Base-by-base conservation (phyloP, 2,113 vertebrate species). In the Osmerus mordax region DNA sequence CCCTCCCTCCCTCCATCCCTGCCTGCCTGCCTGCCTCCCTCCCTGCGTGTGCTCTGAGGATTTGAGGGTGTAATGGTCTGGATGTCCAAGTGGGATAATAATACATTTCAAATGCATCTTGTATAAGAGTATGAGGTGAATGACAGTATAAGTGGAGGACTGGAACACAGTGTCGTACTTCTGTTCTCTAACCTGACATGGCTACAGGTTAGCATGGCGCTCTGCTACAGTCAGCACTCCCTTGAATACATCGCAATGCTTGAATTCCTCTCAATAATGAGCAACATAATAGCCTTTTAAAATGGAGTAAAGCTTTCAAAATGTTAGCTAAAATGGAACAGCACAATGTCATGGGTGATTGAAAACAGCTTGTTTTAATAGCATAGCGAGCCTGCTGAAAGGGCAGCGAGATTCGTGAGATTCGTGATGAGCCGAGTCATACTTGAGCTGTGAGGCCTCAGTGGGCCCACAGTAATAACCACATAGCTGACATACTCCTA, bases 291-390 rank as follows among this genome's bases (percentile, higher is more conserved):
- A 78, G 65, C 62, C 28, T 77, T 86, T 84, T 64, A 66, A 81
- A 68, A 65, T 69, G n/a, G 56, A 71, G 60, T 74, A 73, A 70
- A 68, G 73, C 75, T 67, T 63, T 70, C 74, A 72, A 84, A 85
- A 76, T 78, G 72, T 52, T 76, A 65, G 60, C 52, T 29, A 77
- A 83, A 75, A 75, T 23, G 62, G 36, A 84, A 78, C 67, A 84
- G 78, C 67, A 75, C 65, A 87, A 87, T 83, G 80, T 74, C 83
- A 88, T 76, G 87, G 72, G 59, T 83, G 80, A 87, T 70, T 85
- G 79, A 77, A 82, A 83, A 75, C 16, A 54, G 73, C 60, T 84
- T 66, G 82, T 80, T 72, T 69, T 80, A 82, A 76, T 72, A 79
- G 54, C 68, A 74, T 84, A 79, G 77, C 86, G 72, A 81, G 72